These are phyloP conservation scores for Pedionomus torquatus DNA, from an alignment of 2,113 vertebrate species.

Conservation along the genomic window DNA sequence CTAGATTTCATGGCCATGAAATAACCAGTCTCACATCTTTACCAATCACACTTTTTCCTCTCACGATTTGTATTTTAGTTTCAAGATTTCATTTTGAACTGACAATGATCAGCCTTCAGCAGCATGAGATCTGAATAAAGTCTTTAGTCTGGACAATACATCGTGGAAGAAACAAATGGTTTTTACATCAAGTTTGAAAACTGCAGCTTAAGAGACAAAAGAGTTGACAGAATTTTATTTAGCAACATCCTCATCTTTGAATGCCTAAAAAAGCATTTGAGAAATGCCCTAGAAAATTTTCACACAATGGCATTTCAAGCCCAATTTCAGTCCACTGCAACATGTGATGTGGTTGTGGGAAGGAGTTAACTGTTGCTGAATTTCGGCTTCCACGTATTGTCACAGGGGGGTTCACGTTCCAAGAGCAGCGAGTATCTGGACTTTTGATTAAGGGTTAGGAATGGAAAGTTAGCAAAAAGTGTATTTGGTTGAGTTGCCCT, in stretches of 20 bases:
- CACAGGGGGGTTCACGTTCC: neutral
- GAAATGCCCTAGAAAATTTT: neutral
- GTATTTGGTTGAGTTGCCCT: neutral
- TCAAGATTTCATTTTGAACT: neutral
- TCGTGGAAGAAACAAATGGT: neutral
- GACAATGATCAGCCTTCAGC: neutral
- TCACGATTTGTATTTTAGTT: neutral
- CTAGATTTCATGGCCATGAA: neutral
- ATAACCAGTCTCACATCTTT: neutral
- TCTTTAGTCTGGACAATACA: neutral
- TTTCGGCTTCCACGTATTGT: neutral
- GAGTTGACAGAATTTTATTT: neutral
- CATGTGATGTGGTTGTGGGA: neutral
- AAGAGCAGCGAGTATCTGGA: neutral
- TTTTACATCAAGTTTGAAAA: neutral
- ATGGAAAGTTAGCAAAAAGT: neutral
- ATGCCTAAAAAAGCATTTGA: neutral
- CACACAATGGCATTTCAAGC: neutral
- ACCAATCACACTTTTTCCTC: neutral
- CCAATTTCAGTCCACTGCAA: accelerated
- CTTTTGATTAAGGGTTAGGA: neutral
- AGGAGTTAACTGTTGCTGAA: neutral
- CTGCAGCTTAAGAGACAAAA: neutral
- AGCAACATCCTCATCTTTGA: neutral
- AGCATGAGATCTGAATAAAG: neutral